Evolutionary conservation across 2,888 invertebrate species (phyloP), one percentile per base, ranked within the genome.

Genomic region (Yponomeuta malinellus): DNA sequence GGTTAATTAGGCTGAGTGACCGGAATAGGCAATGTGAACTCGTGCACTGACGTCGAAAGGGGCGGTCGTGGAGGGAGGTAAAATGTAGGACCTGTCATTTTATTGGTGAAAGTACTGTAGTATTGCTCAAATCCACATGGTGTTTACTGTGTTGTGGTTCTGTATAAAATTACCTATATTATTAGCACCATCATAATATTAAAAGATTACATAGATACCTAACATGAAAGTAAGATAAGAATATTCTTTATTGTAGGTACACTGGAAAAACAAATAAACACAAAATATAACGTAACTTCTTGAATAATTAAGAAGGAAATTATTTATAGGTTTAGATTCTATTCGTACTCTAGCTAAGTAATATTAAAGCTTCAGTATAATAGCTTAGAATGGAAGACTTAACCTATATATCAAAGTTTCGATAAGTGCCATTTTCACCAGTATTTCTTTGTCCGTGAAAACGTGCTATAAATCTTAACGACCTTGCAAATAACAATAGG

Each of bases 301-400:
- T 29, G 29, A 67, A 43, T 67, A 37, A 67, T 67, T 33, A 3
- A 43, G n/a, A 43, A 43, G 9, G 43, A 8, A 43, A 6, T 1
- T 43, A 43, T 43, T 15, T 33, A n/a, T 43, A 43, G 9, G 67
- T 2, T 33, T 10, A 29, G 37, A 67, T 12, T 37, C 6, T 43
- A 67, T 37, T 15, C 15, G 43, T 9, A 67, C 15, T n/a, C 29
- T 33, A 15, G 33, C 31, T 37, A 67, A 6, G 48, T 69, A 63
- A 43, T 81, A 83, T 90, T 90, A 90, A 90, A 90, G 89, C 90
- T 90, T 82, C 76, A 72, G 71, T 74, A 70, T 68, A 68, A 70
- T 68, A 66, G 83, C 81, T 85, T 81, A 85, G 74, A 79, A 75
- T 83, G 86, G 89, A 89, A 89, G 87, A 89, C 87, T 79, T 43